phyloP scores from a whole-genome alignment of 2,113 vertebrate species.

The Entelurus aequoreus region DNA sequence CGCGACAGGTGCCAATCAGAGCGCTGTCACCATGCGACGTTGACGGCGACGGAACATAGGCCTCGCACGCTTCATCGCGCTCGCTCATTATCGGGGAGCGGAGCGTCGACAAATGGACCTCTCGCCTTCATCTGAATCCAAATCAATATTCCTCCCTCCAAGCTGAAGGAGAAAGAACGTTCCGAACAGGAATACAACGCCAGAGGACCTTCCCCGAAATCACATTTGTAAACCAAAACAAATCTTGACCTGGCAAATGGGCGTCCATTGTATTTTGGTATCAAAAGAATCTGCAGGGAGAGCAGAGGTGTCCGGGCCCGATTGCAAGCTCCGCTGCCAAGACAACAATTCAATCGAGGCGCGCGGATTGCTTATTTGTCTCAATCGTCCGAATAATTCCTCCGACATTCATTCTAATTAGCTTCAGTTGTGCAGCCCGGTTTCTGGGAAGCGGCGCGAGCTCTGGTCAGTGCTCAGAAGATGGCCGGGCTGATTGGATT shows the following conservation, averaged over 20 bases:
- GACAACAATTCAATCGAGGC: slow-evolving; percentile 62
- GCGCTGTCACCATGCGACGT: slow-evolving; percentile 29
- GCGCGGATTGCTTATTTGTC: slow-evolving; percentile 76
- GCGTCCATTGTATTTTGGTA: slow-evolving; percentile 52
- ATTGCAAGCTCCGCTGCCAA: slow-evolving; percentile 59
- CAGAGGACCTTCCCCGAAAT: slow-evolving; percentile 60
- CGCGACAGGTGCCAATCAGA: slow-evolving; percentile 59
- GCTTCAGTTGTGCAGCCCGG: slow-evolving; percentile 58
- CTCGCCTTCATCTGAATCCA: slow-evolving; percentile 49
- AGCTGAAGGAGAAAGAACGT: slow-evolving; percentile 56
- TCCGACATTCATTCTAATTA: slow-evolving; percentile 78
- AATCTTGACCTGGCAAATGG: slow-evolving; percentile 67
- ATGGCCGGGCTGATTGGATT: slow-evolving; percentile 38
- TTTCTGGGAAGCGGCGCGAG: slow-evolving; percentile 39
- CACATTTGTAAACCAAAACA: slow-evolving; percentile 61
- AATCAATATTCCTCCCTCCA: slow-evolving; percentile 58
- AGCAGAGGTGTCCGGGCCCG: slow-evolving; percentile 59
- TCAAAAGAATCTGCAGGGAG: slow-evolving; percentile 65
- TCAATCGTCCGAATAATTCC: slow-evolving; percentile 68
- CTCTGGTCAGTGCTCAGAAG: slow-evolving; percentile 62
- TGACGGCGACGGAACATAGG: slow-evolving; percentile 41
- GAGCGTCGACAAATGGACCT: slow-evolving; percentile 54
- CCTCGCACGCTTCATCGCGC: slow-evolving; percentile 57
- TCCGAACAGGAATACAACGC: slow-evolving; percentile 42
- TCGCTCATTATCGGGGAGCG: slow-evolving; percentile 49